A percentile compares a stretch with the other conserved stretches of the same genome.
phyloP scores from a whole-genome alignment of 2,113 vertebrate species.

The Sylvia atricapilla region DNA sequence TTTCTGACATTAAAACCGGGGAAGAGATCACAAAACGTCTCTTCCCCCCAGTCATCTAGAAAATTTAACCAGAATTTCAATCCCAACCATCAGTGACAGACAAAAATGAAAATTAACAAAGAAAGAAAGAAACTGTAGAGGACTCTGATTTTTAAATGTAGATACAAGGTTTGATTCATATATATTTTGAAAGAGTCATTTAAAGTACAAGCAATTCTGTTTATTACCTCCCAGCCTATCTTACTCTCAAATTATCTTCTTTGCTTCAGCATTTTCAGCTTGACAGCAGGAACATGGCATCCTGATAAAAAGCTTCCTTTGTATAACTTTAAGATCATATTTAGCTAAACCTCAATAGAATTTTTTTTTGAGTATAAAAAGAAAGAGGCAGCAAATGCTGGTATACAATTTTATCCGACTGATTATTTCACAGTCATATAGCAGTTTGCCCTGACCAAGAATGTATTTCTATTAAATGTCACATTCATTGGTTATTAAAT shows the following conservation, averaged over 20 bases:
- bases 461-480: neutral
- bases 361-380: neutral
- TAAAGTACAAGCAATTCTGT: neutral
- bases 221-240: neutral
- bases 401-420: neutral
- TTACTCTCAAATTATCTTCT: neutral
- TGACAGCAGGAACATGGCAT: neutral
- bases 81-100: neutral
- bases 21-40: neutral
- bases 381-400: neutral
- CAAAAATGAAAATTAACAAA: neutral
- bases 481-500: neutral
- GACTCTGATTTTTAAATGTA: neutral
- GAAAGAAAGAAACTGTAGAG: neutral
- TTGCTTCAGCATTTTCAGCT: neutral
- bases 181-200: neutral
- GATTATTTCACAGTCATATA: neutral
- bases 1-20: neutral
- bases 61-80: neutral
- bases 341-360: neutral
- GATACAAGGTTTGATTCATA: neutral
- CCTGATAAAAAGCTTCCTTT: neutral
- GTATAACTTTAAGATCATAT: neutral
- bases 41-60: neutral
- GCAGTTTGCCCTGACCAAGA: neutral